Evolutionary conservation across 2,113 vertebrate genomes (phyloP), one percentile per base, ranked within the genome.

Genomic region (Tamias sibiricus): DNA sequence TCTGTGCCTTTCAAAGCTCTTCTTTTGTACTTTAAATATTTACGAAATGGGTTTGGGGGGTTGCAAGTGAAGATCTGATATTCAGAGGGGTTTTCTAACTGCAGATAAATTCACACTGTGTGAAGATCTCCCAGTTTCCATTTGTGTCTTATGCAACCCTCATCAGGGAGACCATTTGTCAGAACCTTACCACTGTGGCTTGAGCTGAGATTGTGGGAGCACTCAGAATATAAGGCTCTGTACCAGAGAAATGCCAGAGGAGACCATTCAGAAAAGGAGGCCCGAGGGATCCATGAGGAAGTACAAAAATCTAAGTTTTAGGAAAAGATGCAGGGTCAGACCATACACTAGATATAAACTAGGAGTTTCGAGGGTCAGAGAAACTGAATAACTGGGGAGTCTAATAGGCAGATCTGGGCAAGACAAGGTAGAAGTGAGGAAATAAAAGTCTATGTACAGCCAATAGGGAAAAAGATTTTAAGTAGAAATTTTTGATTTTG

Each of bases 1-100:
- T 95, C 79, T 62, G 22, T 52, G 49, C 35, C 44, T 85, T 86
- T 72, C 52, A 86, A 72, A 92, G 62, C 22, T 71, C 22, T 72
- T 81, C 20, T 64, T 32, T 83, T n/a, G 13, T 66, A 35, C 7
- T 49, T 79, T 54, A 57, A 81, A 42, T 59, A 87, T 66, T 4
- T 84, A 30, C 74, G 64, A 83, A 52, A n/a, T 54, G 47, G 30
- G 47, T 24, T 74, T 87, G 80, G 6, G 24, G 17, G 40, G 59
- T 77, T 26, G 49, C 12, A 74, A 9, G 26, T 64, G 28, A 84
- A 62, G 47, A 12, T 35, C 64, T 87, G 28, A 57, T 80, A 83
- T 49, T 66, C 37, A 86, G 8, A 22, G 2, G 2, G 40, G 2
- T 83, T 94, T 49, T 2, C 17, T 57, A 44, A 57, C 30, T 86